These are phyloP conservation scores for Erebia aethiops DNA, from an alignment of 2,888 invertebrate species.

Conservation along the genomic window DNA sequence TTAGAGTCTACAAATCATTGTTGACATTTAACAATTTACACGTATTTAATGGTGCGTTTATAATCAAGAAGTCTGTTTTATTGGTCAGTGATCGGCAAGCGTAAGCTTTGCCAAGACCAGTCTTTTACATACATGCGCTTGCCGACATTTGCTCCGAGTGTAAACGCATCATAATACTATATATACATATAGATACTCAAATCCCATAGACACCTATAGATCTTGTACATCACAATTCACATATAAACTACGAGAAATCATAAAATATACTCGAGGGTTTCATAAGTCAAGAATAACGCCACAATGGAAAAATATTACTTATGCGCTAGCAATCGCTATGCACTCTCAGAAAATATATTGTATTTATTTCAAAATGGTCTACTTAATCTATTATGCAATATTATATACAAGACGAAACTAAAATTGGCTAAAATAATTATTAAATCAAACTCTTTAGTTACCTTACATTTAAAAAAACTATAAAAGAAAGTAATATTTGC, in stretches of 20 bases:
- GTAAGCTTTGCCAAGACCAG: too few species aligned
- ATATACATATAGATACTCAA: conserved; percentile 18
- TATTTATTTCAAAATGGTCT: conserved; percentile 64
- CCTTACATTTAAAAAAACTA: conserved; percentile 62
- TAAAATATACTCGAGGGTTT: conserved; percentile 23
- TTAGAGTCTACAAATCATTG: conserved; percentile 32
- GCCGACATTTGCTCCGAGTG: background rate
- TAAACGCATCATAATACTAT: background rate
- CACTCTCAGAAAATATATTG: conserved; percentile 48
- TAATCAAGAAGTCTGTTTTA: too few species aligned
- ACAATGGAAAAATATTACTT: conserved; percentile 36
- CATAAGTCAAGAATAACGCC: conserved; percentile 23
- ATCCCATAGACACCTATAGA: conserved; percentile 28
- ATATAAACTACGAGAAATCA: conserved; percentile 16
- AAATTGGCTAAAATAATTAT: conserved; percentile 65
- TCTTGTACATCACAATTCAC: conserved; percentile 19
- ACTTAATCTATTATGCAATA: conserved; percentile 61
- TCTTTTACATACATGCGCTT: too few species aligned
- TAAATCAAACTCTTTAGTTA: conserved; percentile 61
- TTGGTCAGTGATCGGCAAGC: too few species aligned
- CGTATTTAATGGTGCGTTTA: too few species aligned
- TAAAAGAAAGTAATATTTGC: background rate
- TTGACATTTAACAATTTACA: conserved; percentile 33
- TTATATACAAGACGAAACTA: conserved; percentile 70
- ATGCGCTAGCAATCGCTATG: conserved; percentile 26